These are phyloP conservation scores for Triops cancriformis DNA, from an alignment of 1,140 invertebrate species.

Conservation along the genomic window DNA sequence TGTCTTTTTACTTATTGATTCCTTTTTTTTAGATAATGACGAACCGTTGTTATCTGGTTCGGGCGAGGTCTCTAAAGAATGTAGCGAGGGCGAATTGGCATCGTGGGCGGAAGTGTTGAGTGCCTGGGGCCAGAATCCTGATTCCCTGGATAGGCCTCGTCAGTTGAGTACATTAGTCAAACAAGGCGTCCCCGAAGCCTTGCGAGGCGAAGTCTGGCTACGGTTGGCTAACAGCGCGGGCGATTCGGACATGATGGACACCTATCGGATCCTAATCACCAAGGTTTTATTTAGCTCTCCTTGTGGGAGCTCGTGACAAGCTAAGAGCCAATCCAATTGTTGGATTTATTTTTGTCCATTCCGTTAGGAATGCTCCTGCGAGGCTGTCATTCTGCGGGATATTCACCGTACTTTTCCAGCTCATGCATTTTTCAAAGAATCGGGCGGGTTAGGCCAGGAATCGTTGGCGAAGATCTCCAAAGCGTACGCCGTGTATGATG, in stretches of 20 bases:
- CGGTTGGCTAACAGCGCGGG: conserved; percentile 77
- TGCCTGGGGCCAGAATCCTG: conserved; percentile 53
- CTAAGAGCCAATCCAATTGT: conserved; percentile 26
- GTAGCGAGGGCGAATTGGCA: conserved; percentile 79
- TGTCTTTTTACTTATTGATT: too few relatives aligned
- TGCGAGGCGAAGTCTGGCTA: conserved; percentile 96
- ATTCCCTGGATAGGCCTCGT: conserved; percentile 60
- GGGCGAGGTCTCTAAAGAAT: conserved; percentile 92
- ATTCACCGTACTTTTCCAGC: conserved; percentile 98
- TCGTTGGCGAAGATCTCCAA: conserved; percentile 89
- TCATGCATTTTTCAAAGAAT: conserved; percentile 94
- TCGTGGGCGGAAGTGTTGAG: conserved; percentile 84
- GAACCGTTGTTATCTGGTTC: conserved; percentile 93
- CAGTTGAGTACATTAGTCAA: conserved; percentile 67
- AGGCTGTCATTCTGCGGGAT: conserved; percentile 87
- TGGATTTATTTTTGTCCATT: conserved; percentile 37
- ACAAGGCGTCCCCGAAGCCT: conserved; percentile 86
- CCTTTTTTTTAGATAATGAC: conserved; percentile 63
- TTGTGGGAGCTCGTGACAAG: conserved; percentile 22
- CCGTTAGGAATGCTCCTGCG: conserved; percentile 64
- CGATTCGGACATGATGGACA: conserved; percentile 78
- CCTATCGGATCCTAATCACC: conserved; percentile 81
- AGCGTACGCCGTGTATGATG: conserved; percentile 94
- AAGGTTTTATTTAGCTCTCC: conserved; percentile 51
- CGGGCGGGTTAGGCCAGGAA: conserved; percentile 84